Evolutionary conservation across 2,797 vertebrate species (phyloP), one percentile per base, ranked within the genome.

Genomic region (Macroramphosus scolopax): DNA sequence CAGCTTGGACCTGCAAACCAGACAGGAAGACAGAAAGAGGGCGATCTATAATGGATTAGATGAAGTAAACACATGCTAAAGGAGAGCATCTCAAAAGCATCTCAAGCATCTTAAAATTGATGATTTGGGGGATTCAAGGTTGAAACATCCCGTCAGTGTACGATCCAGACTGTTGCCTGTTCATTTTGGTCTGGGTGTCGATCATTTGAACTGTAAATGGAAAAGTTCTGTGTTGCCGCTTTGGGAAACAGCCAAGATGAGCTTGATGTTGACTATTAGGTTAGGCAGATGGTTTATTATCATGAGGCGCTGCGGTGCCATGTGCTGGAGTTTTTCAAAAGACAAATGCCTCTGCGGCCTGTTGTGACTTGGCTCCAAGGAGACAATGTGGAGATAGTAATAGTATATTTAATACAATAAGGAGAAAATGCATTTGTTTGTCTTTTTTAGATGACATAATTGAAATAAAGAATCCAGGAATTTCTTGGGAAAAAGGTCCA

Each of bases 271-370:
- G 10, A 43, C 31, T 17, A 53, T 48, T 30, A 52, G 26, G 22
- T 44, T 28, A 5, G 31, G 37, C 46, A 51, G 53, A 51, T 47
- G 45, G 51, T 54, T 60, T 50, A 63, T 63, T 52, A 55, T 18
- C n/a, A n/a, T n/a, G n/a, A n/a, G n/a, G 40, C 0, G 2, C 26
- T 22, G 26, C 16, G 2, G 39, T 15, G 39, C 35, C 39, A 37
- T 49, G 31, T 61, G n/a, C n/a, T n/a, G n/a, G n/a, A n/a, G n/a
- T n/a, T n/a, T n/a, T n/a, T n/a, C n/a, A n/a, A n/a, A n/a, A n/a
- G n/a, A n/a, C n/a, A n/a, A n/a, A n/a, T n/a, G n/a, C n/a, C n/a
- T 47, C 43, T 22, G 20, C 6, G 20, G 6, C 20, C 20, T 22
- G 20, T 22, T 22, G 3, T 22, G 20, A n/a, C 20, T 3, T 22